Percentiles rank a stretch among this genome's conserved stretches.
phyloP scores from a whole-genome alignment of 2,113 vertebrate genomes.

The Ursus arctos region DNA sequence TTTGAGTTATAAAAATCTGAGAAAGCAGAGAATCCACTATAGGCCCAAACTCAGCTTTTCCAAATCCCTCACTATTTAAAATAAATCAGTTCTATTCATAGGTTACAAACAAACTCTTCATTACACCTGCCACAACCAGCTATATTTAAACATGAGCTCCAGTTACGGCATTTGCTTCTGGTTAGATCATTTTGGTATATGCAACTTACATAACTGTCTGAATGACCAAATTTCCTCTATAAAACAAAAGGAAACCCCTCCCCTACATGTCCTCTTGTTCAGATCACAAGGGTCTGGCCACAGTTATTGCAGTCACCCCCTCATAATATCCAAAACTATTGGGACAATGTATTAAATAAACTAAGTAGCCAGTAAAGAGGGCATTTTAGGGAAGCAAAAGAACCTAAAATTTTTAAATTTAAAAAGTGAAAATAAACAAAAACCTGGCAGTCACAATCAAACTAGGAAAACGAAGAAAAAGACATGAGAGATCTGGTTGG shows the following conservation, averaged over 20 bases:
- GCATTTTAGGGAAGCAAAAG: neutral
- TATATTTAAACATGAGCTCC: conserved; percentile 33
- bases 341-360: conserved; percentile 32
- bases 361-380: neutral
- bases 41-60: conserved; percentile 31
- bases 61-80: conserved; percentile 21
- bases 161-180: conserved; percentile 54
- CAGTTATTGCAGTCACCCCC: neutral
- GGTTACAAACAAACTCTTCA: conserved; percentile 33
- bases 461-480: conserved; percentile 33
- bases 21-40: neutral
- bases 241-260: conserved; percentile 56
- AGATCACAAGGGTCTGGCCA: neutral
- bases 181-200: conserved; percentile 44
- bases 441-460: neutral
- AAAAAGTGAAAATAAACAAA: conserved; percentile 32
- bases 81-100: neutral
- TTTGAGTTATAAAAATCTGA: neutral
- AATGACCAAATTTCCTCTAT: conserved; percentile 48
- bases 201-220: neutral
- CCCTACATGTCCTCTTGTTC: neutral
- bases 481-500: neutral
- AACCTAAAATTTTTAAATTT: neutral
- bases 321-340: neutral
- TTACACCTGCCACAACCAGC: neutral